Percentiles rank a stretch among this genome's conserved stretches.
These are phyloP conservation scores for Gymnocephalus cernua DNA, from an alignment of 2,113 vertebrate species.

Conservation along the genomic window DNA sequence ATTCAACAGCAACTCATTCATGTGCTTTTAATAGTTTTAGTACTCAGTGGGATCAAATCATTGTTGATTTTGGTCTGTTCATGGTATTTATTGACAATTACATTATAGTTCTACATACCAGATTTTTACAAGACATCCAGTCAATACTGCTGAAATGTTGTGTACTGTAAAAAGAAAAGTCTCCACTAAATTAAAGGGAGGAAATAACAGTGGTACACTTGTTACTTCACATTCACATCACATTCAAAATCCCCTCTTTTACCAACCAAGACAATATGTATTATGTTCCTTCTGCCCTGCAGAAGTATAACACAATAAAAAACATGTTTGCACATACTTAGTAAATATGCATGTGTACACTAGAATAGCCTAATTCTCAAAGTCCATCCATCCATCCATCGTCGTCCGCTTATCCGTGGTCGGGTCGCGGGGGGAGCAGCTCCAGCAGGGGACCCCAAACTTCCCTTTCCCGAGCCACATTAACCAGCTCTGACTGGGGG, in stretches of 20 bases:
- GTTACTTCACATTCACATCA: not conserved
- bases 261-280: constrained; percentile 6
- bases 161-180: not conserved
- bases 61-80: not conserved
- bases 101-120: not conserved
- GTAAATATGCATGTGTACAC: not conserved
- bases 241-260: constrained; percentile 10
- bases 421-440: no score
- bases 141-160: not conserved
- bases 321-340: not conserved
- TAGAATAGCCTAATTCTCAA: not conserved
- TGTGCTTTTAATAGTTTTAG: not conserved
- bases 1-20: not conserved
- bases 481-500: no score
- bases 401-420: no score
- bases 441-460: no score
- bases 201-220: not conserved
- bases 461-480: no score
- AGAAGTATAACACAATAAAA: not conserved
- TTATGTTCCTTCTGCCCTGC: not conserved
- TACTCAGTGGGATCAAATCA: no score
- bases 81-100: no score
- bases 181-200: constrained; percentile 1
- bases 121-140: not conserved
- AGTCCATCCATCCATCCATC: no score